These are phyloP conservation scores for Brachymystax lenok DNA, from an alignment of 2,797 vertebrate genomes.

Conservation along the genomic window DNA sequence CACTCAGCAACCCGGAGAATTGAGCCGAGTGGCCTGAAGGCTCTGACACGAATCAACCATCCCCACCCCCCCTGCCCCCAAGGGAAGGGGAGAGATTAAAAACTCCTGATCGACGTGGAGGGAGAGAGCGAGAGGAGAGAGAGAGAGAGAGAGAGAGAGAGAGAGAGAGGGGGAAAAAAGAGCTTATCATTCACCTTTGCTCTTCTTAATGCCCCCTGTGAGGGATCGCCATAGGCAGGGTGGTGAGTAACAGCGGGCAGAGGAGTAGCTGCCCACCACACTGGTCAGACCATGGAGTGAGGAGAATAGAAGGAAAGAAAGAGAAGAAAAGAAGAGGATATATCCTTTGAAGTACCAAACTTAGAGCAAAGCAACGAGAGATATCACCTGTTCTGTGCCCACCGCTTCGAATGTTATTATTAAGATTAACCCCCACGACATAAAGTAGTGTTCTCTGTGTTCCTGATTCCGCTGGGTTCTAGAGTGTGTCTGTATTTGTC, in stretches of 20 bases:
- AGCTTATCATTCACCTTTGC: constrained; percentile 69
- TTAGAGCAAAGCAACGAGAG: constrained; percentile 63
- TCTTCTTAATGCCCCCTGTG: constrained; percentile 62
- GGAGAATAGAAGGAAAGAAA: constrained; percentile 13
- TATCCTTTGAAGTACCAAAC: constrained; percentile 49
- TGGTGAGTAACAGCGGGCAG: constrained; percentile 52
- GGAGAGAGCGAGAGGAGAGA: constrained; percentile 36
- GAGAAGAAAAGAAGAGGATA: constrained; percentile 37
- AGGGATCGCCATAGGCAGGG: constrained; percentile 56
- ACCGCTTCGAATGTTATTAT: constrained; percentile 59
- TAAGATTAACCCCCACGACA: constrained; percentile 62
- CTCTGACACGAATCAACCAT: too few species aligned
- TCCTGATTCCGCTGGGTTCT: constrained; percentile 39
- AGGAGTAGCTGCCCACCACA: constrained; percentile 50
- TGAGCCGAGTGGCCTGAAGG: constrained; percentile 53
- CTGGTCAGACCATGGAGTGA: constrained; percentile 43
- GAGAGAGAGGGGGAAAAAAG: constrained; percentile 15
- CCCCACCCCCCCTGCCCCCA: constrained; percentile 55
- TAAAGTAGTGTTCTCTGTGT: constrained; percentile 57
- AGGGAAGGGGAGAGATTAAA: constrained; percentile 66
- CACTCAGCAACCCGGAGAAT: constrained; percentile 60
- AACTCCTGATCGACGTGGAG: constrained; percentile 61
- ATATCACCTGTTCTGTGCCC: constrained; percentile 51
- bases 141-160: too few species aligned
- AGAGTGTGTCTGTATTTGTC: constrained; percentile 11